These are phyloP conservation scores for Agrotis clavis DNA, from an alignment of 2,888 invertebrate genomes.

Conservation along the genomic window DNA sequence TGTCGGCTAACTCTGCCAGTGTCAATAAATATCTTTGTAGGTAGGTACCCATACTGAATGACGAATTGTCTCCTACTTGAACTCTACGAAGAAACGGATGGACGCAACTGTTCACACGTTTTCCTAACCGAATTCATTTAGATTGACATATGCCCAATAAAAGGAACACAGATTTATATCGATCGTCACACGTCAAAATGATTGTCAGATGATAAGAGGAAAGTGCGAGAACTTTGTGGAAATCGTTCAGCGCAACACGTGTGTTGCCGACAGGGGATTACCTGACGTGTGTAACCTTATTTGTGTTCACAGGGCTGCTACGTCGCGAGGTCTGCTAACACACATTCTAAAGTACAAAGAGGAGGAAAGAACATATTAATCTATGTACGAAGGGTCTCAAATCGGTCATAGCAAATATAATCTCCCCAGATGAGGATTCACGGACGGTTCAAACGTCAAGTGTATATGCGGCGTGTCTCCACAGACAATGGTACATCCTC, in stretches of 20 bases:
- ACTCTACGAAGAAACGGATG: not conserved
- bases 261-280: conserved; percentile 30
- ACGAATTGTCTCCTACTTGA: too few relatives aligned
- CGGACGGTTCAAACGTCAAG: too few relatives aligned
- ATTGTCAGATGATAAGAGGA: not conserved
- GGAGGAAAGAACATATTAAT: too few relatives aligned
- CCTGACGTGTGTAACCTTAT: conserved; percentile 33
- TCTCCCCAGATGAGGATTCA: too few relatives aligned
- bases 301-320: conserved; percentile 11
- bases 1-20: too few relatives aligned
- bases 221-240: not conserved
- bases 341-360: too few relatives aligned
- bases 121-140: not conserved
- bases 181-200: not conserved
- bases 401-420: too few relatives aligned
- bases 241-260: conserved; percentile 52
- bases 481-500: too few relatives aligned
- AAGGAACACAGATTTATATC: not conserved
- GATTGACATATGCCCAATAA: not conserved
- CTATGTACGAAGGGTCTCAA: too few relatives aligned
- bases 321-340: not conserved
- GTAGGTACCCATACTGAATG: too few relatives aligned
- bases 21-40: too few relatives aligned
- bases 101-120: not conserved
- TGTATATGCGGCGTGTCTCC: too few relatives aligned